These are phyloP conservation scores for Ennomos fuscantarius DNA, from an alignment of 2,888 invertebrate genomes.

Conservation along the genomic window DNA sequence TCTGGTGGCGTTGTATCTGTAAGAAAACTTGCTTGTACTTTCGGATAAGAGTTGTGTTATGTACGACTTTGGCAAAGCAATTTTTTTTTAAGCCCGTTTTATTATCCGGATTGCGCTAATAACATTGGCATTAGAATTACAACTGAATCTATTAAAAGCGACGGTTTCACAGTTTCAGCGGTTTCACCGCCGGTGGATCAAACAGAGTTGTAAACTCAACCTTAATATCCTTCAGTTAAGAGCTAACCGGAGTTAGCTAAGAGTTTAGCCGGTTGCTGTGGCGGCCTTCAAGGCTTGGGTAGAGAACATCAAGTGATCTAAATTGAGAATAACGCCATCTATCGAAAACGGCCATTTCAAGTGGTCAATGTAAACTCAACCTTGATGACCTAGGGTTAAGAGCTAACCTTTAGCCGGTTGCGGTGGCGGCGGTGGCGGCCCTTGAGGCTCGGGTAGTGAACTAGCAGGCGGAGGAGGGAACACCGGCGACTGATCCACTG, in stretches of 20 bases:
- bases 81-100: no score
- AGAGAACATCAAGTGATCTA: background rate
- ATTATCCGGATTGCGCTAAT: no score
- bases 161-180: no score
- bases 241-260: no score
- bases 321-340: conserved; percentile 3
- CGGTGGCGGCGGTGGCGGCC: conserved; percentile 90
- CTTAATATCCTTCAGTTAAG: no score
- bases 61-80: no score
- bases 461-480: conserved; percentile 76
- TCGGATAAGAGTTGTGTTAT: no score
- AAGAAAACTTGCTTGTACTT: conserved; percentile 4
- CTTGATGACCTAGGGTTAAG: no score
- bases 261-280: conserved; percentile 86
- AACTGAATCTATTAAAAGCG: background rate
- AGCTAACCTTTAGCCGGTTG: conserved; percentile 78
- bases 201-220: no score
- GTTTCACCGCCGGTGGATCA: no score
- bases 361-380: no score
- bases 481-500: conserved; percentile 53
- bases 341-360: background rate
- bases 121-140: no score
- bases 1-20: conserved; percentile 75
- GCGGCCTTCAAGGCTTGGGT: conserved; percentile 76
- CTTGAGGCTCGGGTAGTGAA: conserved; percentile 90